These are phyloP conservation scores for Labeo calbasu DNA, from an alignment of 2,797 vertebrate species.

Conservation along the genomic window DNA sequence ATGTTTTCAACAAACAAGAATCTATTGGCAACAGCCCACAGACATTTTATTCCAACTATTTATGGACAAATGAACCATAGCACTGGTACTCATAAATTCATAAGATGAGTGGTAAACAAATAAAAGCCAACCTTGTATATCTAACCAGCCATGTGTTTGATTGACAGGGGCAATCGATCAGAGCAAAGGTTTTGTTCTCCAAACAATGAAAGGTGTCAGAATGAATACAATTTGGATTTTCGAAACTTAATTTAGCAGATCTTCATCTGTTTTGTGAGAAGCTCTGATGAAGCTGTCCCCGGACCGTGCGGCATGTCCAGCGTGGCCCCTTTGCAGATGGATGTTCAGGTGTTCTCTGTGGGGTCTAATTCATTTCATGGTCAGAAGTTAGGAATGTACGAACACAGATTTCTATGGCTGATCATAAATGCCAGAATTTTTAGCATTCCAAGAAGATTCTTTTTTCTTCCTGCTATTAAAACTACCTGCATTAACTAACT, in stretches of 20 bases:
- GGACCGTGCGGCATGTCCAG: constrained; percentile 4
- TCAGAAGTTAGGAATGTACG: constrained; percentile 47
- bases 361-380: constrained; percentile 56
- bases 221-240: not conserved
- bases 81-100: constrained; percentile 16
- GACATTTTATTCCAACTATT: constrained; percentile 43
- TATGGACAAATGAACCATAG: constrained; percentile 36
- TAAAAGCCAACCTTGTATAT: constrained; percentile 15
- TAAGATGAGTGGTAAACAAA: not conserved
- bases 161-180: not conserved
- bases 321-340: constrained; percentile 27
- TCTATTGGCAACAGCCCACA: constrained; percentile 37
- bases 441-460: constrained; percentile 47
- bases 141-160: not conserved
- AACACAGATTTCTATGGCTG: constrained; percentile 44
- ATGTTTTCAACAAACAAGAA: constrained; percentile 40
- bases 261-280: constrained; percentile 16
- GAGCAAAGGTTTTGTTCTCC: not conserved
- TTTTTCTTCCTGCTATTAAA: constrained; percentile 40
- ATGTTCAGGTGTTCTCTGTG: constrained; percentile 49
- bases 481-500: constrained; percentile 25
- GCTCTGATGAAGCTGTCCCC: constrained; percentile 32
- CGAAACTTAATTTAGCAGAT: not conserved
- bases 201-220: not conserved
- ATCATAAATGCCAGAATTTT: constrained; percentile 49